These are phyloP conservation scores for Montipora sp. DNA, from an alignment of 64 coral and sea anemone genomes.

Conservation along the genomic window DNA sequence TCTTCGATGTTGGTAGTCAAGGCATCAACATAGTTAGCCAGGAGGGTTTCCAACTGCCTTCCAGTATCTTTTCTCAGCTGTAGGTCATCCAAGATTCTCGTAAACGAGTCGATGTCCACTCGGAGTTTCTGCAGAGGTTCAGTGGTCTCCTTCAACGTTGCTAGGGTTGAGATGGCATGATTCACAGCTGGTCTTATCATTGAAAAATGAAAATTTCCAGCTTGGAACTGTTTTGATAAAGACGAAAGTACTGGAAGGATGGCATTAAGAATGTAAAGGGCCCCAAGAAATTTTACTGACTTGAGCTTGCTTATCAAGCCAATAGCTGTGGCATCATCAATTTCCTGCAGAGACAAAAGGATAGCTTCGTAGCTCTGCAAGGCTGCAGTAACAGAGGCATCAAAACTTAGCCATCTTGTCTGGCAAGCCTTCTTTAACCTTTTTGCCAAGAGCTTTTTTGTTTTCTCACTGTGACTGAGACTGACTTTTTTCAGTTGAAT, in stretches of 20 bases:
- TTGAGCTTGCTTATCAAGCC: slow-evolving; percentile 53
- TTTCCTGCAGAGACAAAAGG: slow-evolving; percentile 35
- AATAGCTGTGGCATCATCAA: slow-evolving; percentile 55
- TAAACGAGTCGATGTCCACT: slow-evolving; percentile 13
- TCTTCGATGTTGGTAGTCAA: slow-evolving; percentile 23
- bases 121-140: not conserved
- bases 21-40: not conserved
- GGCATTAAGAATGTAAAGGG: slow-evolving; percentile 59
- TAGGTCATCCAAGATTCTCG: not conserved
- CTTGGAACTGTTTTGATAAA: slow-evolving; percentile 61
- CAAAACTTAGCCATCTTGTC: slow-evolving; percentile 55
- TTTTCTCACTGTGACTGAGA: slow-evolving; percentile 1
- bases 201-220: slow-evolving; percentile 66
- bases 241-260: slow-evolving; percentile 48
- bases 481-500: slow-evolving; percentile 46
- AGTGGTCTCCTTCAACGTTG: too few relatives aligned
- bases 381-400: slow-evolving; percentile 41
- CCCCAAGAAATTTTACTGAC: slow-evolving; percentile 50
- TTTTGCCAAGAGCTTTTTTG: slow-evolving; percentile 9
- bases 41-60: slow-evolving; percentile 13
- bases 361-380: slow-evolving; percentile 32
- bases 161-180: not conserved
- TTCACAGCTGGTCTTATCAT: slow-evolving; percentile 45
- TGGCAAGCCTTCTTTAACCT: not conserved
- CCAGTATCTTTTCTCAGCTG: slow-evolving; percentile 5